Conservation (phyloP, 2,113 vertebrate genomes). For the Rhadina sibilatrix region DNA sequence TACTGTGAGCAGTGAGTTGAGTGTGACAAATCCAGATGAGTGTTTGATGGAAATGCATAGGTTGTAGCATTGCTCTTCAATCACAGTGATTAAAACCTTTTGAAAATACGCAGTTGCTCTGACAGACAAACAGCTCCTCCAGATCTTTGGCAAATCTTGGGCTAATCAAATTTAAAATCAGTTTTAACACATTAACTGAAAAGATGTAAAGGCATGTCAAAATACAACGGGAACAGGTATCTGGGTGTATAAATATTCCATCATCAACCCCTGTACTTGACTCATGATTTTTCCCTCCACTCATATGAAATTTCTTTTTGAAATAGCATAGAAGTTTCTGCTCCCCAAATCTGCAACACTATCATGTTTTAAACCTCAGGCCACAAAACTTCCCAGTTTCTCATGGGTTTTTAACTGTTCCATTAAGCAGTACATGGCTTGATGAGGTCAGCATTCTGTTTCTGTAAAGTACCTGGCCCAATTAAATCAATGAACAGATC, state of each 20-base stretch:
- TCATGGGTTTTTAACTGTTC: not conserved
- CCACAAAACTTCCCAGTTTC: not conserved
- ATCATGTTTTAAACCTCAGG: not conserved
- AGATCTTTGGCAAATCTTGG: slow-evolving; percentile 21
- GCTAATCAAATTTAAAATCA: not conserved
- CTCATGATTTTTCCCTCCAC: not conserved
- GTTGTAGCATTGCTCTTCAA: not conserved
- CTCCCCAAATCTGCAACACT: not conserved
- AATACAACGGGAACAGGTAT: not conserved
- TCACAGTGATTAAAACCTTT: slow-evolving; percentile 12
- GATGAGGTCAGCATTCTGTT: not conserved
- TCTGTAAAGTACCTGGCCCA: not conserved
- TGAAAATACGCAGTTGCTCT: not conserved
- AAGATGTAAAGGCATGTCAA: not conserved
- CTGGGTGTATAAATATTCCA: not conserved
- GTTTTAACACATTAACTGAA: not conserved
- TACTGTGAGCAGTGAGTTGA: not conserved
- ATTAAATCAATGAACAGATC: not conserved
- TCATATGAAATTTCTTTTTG: not conserved
- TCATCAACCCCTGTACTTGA: not conserved
- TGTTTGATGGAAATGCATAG: not conserved
- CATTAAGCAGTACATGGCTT: not conserved
- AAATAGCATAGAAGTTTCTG: not conserved
- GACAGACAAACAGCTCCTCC: not conserved
- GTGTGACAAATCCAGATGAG: not conserved